A percentile compares a stretch with the other conserved stretches of the same genome.
phyloP scores from a whole-genome alignment of 2,113 vertebrate genomes.

The Aptenodytes patagonicus region DNA sequence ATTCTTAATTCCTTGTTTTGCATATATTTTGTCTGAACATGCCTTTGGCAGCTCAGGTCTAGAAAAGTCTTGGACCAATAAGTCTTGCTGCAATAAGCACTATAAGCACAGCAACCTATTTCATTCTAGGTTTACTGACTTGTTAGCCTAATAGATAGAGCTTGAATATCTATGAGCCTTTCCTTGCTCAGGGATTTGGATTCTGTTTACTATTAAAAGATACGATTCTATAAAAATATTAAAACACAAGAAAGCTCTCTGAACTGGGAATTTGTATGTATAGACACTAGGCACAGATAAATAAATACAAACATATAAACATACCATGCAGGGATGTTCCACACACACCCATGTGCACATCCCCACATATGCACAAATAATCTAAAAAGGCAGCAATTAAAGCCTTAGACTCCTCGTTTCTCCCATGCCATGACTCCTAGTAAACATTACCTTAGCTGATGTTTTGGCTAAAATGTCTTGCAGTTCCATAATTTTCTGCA shows the following conservation, averaged over 20 bases:
- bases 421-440: background rate
- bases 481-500: conserved; percentile 99
- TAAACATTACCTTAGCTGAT: conserved; percentile 91
- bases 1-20: background rate
- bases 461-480: conserved; percentile 98
- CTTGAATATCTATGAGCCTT: conserved; percentile 25
- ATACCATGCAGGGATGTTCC: background rate
- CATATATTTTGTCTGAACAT: background rate
- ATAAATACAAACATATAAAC: background rate
- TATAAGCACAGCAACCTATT: background rate
- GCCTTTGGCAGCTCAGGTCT: background rate
- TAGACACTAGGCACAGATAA: background rate
- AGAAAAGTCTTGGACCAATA: background rate
- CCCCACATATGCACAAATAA: background rate
- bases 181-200: background rate
- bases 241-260: background rate
- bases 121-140: conserved; percentile 19
- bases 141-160: background rate
- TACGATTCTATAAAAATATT: background rate
- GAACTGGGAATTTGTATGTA: background rate
- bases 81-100: background rate
- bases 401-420: background rate
- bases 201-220: background rate
- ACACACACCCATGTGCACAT: background rate
- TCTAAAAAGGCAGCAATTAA: background rate